Evolutionary conservation across 2,797 vertebrate genomes (phyloP), one percentile per base, ranked within the genome.

Genomic region (Masticophis lateralis): DNA sequence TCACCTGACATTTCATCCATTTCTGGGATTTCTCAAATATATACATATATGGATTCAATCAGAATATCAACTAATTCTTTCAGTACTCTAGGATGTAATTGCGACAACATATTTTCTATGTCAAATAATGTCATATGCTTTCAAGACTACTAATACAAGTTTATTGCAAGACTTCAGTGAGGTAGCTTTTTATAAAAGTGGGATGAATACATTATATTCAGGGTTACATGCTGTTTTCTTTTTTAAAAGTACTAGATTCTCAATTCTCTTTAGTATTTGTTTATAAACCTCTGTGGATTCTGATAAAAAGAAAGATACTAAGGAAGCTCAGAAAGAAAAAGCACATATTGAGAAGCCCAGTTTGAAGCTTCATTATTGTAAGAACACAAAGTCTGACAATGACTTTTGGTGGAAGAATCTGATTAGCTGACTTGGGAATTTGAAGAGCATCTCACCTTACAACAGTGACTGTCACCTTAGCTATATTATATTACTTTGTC

Each of bases 291-390:
- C 20, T 2, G 13, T 79, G 91, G 51, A 28, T 13, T 90, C 55
- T 14, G 27, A 83, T 93, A 87, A 90, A 94, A 93, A 9, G 88
- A 74, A 86, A 93, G 93, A 14, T 27, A 93, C 43, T 37, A 88
- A 56, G 56, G 18, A 32, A 56, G 32, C 69, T 74, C 90, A 91
- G 94, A 91, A 60, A 66, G 60, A 89, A 94, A 91, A 86, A 56
- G 10, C 20, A 57, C 66, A 59, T 87, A 74, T 61, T 92, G 92
- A 90, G 12, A 53, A 91, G 88, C 94, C n/a, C 37, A 13, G n/a
- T 66, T 87, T 18, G 55, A 47, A 53, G 25, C 86, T 94, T 88
- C 27, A 37, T n/a, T 63, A 51, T 92, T 89, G 87, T 20, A 22
- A 6, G 57, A 57, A 55, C 53, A 57, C 18, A 60, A 60, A 63